phyloP scores from a whole-genome alignment of 1,140 invertebrate genomes.

The Agrilus planipennis region DNA sequence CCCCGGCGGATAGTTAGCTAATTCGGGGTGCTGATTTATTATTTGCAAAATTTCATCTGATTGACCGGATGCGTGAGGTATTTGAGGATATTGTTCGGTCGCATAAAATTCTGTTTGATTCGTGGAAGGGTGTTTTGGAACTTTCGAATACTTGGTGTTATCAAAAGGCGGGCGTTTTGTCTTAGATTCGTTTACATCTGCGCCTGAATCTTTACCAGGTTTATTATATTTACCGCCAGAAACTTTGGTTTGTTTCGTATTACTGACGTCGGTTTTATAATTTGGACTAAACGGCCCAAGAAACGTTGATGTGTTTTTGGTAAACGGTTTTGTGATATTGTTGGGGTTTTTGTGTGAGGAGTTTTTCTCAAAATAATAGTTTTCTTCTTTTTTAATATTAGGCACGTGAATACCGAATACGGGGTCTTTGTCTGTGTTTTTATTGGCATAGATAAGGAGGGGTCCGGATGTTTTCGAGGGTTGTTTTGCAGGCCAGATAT shows the following conservation, averaged over 20 bases:
- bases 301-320: not conserved
- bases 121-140: not conserved
- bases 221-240: slow-evolving; percentile 2
- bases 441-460: slow-evolving; percentile 25
- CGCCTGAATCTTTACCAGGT: slow-evolving; percentile 2
- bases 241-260: slow-evolving; percentile 1
- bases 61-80: slow-evolving; percentile 16
- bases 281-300: not conserved
- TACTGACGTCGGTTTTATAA: not conserved
- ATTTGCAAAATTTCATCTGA: slow-evolving; percentile 28
- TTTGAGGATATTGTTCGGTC: not conserved
- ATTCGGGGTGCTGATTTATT: slow-evolving; percentile 30
- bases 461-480: slow-evolving; percentile 29
- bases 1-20: slow-evolving; percentile 28
- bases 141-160: not conserved
- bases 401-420: slow-evolving; percentile 11
- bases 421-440: slow-evolving; percentile 6
- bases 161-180: no score
- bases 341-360: not conserved
- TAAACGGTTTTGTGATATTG: not conserved
- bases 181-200: no score
- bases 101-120: not conserved
- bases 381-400: slow-evolving; percentile 19
- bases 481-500: slow-evolving; percentile 13
- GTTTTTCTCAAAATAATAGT: slow-evolving; percentile 21